A percentile compares a stretch with the other conserved stretches of the same genome.
Conservation (phyloP, 2,888 invertebrate species). For the Buathra laborator region DNA sequence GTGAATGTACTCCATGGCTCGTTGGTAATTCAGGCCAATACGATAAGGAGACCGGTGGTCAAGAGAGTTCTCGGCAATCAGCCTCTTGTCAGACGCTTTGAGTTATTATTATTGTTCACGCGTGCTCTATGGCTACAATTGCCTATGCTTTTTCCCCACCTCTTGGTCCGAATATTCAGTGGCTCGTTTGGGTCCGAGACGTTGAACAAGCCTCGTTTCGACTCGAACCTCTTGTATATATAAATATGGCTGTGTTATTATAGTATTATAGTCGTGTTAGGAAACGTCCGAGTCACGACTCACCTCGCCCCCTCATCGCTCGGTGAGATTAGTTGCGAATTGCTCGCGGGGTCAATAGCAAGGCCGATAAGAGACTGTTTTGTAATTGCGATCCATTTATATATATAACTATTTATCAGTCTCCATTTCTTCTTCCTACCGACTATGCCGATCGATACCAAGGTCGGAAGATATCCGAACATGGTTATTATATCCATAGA, state of each 20-base stretch:
- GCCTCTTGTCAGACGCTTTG: conserved; percentile 63
- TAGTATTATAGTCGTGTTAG: not conserved
- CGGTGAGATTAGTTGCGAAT: conserved; percentile 33
- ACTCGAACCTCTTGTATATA: not conserved
- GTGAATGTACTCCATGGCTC: conserved; percentile 43
- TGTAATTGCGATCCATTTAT: conserved; percentile 44
- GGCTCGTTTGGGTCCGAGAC: conserved; percentile 8
- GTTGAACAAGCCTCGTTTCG: conserved; percentile 9
- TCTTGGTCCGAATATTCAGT: conserved; percentile 29
- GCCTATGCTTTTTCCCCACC: not conserved
- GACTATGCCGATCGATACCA: conserved; percentile 5
- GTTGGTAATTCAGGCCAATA: conserved; percentile 59
- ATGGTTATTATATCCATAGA: conserved; percentile 11
- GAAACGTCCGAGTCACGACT: conserved; percentile 30
- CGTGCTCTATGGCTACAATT: conserved; percentile 5
- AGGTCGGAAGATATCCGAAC: conserved; percentile 5
- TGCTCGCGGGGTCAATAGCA: conserved; percentile 50
- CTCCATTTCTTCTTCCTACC: not conserved
- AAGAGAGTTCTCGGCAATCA: conserved; percentile 44
- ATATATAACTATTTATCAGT: not conserved
- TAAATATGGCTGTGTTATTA: not conserved
- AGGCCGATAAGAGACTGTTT: conserved; percentile 55
- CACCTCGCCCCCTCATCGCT: conserved; percentile 16
- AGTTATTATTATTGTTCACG: conserved; percentile 57
- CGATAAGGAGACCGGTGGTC: conserved; percentile 51